Conservation (phyloP, 2,888 invertebrate genomes). For the Icerya purchasi region DNA sequence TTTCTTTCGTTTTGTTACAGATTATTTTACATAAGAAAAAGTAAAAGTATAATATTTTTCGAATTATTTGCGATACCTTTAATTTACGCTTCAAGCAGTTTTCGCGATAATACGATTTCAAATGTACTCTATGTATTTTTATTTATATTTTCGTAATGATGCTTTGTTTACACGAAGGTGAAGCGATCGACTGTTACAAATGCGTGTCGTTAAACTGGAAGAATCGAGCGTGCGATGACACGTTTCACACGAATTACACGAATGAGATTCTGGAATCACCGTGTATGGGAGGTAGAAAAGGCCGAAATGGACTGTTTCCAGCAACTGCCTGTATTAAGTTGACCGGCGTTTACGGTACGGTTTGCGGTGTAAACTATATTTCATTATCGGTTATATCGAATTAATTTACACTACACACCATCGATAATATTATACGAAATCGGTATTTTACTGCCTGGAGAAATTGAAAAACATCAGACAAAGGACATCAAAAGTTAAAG, state of each 20-base stretch:
- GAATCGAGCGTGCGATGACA: conserved; percentile 80
- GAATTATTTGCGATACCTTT: too few species aligned
- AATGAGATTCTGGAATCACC: conserved; percentile 64
- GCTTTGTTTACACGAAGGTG: too few species aligned
- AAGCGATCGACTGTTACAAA: conserved; percentile 83
- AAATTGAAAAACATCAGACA: too few species aligned
- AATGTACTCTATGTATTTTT: too few species aligned
- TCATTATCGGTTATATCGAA: background rate
- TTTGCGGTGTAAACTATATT: background rate
- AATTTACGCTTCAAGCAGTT: too few species aligned
- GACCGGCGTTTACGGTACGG: conserved; percentile 66
- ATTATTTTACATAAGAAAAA: too few species aligned
- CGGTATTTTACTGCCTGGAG: background rate
- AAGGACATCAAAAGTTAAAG: too few species aligned
- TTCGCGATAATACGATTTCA: too few species aligned
- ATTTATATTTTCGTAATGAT: too few species aligned
- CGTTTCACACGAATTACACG: conserved; percentile 81
- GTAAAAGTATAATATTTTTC: too few species aligned
- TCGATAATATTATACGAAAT: background rate
- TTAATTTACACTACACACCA: background rate
- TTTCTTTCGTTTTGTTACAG: too few species aligned
- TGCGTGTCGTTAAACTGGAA: conserved; percentile 78
- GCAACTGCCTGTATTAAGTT: conserved; percentile 94
- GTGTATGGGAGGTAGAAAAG: conserved; percentile 85
- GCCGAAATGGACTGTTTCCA: conserved; percentile 78